A percentile compares a stretch with the other conserved stretches of the same genome.
Evolutionary conservation across 2,888 invertebrate genomes (phyloP).

Genomic region (Heteropelma amictum): DNA sequence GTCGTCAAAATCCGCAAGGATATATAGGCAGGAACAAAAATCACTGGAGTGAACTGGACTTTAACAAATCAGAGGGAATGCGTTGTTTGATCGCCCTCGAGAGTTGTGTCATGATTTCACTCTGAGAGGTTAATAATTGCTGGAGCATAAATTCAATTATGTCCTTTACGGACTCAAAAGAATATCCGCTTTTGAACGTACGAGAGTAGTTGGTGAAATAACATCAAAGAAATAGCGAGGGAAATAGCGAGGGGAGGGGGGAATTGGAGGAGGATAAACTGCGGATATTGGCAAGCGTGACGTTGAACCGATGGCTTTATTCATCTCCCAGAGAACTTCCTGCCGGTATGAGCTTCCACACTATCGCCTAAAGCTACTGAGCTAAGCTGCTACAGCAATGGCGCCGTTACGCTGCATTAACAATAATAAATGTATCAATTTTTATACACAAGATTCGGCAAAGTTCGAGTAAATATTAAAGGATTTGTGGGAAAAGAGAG

Average conservation of each 20-base stretch:
- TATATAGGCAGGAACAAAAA: too few species aligned
- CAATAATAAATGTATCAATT: not conserved
- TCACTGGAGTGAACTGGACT: too few species aligned
- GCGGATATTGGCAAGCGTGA: slow-evolving; percentile 34
- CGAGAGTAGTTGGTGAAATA: too few species aligned
- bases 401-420: slow-evolving; percentile 1
- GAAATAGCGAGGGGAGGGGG: not conserved
- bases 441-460: not conserved
- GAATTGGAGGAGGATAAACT: not conserved
- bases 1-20: too few species aligned
- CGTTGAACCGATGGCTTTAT: slow-evolving; percentile 32
- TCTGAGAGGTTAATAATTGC: too few species aligned
- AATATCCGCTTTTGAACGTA: too few species aligned
- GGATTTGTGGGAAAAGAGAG: too few species aligned
- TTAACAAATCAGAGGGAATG: not conserved
- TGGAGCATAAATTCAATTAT: slow-evolving; percentile 17
- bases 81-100: slow-evolving; percentile 2
- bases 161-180: too few species aligned
- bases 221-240: not conserved
- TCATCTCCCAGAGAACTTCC: slow-evolving; percentile 25
- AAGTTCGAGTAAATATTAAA: too few species aligned
- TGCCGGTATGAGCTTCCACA: slow-evolving; percentile 17
- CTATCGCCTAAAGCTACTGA: slow-evolving; percentile 22
- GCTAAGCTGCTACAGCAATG: not conserved
- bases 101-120: too few species aligned